Evolutionary conservation across 2,113 vertebrate species (phyloP).

Genomic region (Tyrannus savana): DNA sequence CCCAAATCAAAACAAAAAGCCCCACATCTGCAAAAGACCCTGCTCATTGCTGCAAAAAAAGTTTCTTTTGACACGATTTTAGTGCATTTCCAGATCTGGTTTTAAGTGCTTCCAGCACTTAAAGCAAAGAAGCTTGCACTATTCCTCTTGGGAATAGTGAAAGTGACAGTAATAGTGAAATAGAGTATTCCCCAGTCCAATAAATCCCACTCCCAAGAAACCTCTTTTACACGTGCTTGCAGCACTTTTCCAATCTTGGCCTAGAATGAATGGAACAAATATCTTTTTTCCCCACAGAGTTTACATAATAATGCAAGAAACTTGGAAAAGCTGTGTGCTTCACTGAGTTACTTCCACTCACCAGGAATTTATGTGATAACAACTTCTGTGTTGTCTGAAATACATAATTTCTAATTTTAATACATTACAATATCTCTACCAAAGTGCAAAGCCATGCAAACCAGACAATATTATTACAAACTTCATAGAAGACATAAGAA

Average conservation of each 20-base stretch:
- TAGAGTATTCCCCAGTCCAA: background rate
- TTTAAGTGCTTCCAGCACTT: background rate
- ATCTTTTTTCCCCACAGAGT: background rate
- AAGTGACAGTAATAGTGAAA: no score
- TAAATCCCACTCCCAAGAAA: conserved; percentile 2
- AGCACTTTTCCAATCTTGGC: background rate
- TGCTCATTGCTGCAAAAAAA: background rate
- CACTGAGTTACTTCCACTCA: background rate
- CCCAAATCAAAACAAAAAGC: background rate
- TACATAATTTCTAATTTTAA: background rate
- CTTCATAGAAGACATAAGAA: background rate
- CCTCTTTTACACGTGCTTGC: background rate
- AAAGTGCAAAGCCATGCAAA: background rate
- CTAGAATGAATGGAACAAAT: background rate
- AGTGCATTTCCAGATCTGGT: background rate
- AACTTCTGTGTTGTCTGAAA: background rate
- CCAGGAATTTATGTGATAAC: background rate
- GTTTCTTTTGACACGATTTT: background rate
- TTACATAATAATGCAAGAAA: background rate
- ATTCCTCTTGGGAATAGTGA: background rate
- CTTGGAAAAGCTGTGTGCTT: background rate
- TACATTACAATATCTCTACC: background rate
- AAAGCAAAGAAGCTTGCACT: background rate
- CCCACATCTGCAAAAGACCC: background rate
- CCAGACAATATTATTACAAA: background rate